Evolutionary conservation across 2,888 invertebrate species (phyloP), one percentile per base, ranked within the genome.

Genomic region (Octonoba sinensis): DNA sequence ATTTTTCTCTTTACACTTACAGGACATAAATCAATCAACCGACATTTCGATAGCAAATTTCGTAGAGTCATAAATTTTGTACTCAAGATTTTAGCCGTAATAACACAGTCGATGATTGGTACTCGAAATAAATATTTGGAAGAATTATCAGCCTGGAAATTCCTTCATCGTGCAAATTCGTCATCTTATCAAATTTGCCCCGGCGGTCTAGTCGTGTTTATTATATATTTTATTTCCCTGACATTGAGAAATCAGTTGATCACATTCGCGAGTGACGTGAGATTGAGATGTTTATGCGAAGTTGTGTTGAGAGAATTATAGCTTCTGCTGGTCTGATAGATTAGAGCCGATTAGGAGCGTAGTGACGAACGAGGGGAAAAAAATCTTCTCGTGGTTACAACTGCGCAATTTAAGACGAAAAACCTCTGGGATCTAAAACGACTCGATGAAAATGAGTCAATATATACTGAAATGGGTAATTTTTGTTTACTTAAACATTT

Each of bases 61-160:
- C 62, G 44, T 44, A 44, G 44, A 72, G 54, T 49, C 56, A 77
- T 71, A 64, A 71, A 71, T 70, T 47, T 51, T 27, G 62, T 64
- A 65, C 77, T 77, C 46, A 56, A 65, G 64, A 77, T 71, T 64
- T 60, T 57, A 47, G 72, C 44, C 65, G 44, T 72, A 78, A 78
- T 66, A 78, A 78, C 78, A 72, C 66, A 47, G 13, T 22, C 54
- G 78, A 72, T 60, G 78, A 78, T 47, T 59, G 47, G 20, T n/a
- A 12, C 8, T 16, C 18, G 78, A 49, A 57, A 56, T 78, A 78
- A 78, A 78, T 78, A 78, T 78, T 78, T 78, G 51, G 72, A 24
- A 20, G 51, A 66, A 66, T 71, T 76, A 65, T 78, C 65, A 64
- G n/a, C 27, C 64, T 51, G 56, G n/a, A 56, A 54, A 62, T 24